Percentiles rank a stretch among this genome's conserved stretches.
Conservation (phyloP, 2,797 vertebrate species). For the Coendou prehensilis region DNA sequence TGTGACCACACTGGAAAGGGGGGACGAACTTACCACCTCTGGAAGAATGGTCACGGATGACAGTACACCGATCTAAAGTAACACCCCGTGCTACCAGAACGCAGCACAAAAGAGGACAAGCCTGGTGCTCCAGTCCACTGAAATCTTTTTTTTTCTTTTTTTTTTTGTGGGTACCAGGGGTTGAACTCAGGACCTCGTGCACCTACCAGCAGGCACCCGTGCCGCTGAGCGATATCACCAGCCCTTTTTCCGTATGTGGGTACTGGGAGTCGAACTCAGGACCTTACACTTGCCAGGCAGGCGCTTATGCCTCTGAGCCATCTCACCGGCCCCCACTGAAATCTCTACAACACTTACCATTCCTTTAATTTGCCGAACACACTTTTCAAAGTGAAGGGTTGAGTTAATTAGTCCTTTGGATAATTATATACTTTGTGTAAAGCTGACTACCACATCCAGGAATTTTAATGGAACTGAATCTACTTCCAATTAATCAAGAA, state of each 20-base stretch:
- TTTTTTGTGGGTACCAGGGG: no score
- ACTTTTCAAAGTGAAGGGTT: neutral
- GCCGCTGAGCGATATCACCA: no score
- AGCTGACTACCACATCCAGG: neutral
- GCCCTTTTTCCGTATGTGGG: no score
- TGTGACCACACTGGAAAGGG: neutral
- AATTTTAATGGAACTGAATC: neutral
- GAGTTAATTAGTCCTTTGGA: neutral
- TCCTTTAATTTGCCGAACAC: neutral
- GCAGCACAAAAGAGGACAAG: rapidly evolving
- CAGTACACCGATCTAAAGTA: neutral
- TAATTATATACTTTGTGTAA: neutral
- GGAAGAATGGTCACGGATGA: neutral
- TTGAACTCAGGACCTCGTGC: no score
- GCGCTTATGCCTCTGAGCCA: no score
- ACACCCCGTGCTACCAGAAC: neutral
- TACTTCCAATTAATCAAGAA: neutral
- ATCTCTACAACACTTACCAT: neutral
- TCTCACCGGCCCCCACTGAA: no score
- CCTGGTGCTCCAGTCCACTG: rapidly evolving
- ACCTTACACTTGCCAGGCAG: no score
- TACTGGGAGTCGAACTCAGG: no score
- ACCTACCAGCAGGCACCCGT: no score
- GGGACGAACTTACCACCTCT: neutral
- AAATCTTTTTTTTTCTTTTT: no score